Evolutionary conservation across 1,140 invertebrate species (phyloP).

Genomic region (Eupeodes corollae): DNA sequence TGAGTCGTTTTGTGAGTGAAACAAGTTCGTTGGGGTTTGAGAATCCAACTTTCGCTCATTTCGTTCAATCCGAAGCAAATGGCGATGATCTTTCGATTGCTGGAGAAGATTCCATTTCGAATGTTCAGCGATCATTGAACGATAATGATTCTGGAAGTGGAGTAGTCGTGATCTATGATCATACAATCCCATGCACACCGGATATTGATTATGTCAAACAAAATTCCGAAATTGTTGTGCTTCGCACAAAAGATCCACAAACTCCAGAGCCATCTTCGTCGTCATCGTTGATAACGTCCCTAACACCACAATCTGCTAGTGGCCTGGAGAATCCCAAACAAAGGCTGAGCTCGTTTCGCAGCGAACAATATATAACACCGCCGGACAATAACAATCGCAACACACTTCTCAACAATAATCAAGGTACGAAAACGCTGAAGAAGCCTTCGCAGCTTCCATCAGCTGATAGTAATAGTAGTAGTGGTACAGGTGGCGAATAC

Average conservation of each 20-base stretch:
- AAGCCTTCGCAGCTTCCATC: too few relatives aligned
- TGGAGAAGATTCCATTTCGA: too few relatives aligned
- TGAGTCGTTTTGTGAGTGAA: conserved; percentile 35
- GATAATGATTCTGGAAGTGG: conserved; percentile 23
- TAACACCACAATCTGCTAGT: conserved; percentile 6
- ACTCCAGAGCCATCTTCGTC: background rate
- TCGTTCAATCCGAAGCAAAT: conserved; percentile 7
- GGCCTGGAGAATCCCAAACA: conserved; percentile 7
- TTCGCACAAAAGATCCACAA: conserved; percentile 32
- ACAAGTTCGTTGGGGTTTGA: conserved; percentile 34
- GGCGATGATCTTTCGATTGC: too few relatives aligned
- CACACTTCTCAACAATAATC: background rate
- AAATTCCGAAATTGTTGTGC: conserved; percentile 33
- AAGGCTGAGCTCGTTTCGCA: conserved; percentile 6
- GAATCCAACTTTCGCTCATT: conserved; percentile 34
- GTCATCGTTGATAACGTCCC: background rate
- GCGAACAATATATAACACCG: background rate
- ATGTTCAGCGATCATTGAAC: background rate
- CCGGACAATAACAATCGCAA: background rate
- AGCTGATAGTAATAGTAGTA: too few relatives aligned
- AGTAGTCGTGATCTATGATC: conserved; percentile 33
- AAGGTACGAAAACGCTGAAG: background rate
- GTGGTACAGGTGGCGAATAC: too few relatives aligned
- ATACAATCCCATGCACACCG: conserved; percentile 31
- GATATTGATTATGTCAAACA: conserved; percentile 36